Conservation (phyloP, 2,888 invertebrate genomes). For the Metalampra italica region DNA sequence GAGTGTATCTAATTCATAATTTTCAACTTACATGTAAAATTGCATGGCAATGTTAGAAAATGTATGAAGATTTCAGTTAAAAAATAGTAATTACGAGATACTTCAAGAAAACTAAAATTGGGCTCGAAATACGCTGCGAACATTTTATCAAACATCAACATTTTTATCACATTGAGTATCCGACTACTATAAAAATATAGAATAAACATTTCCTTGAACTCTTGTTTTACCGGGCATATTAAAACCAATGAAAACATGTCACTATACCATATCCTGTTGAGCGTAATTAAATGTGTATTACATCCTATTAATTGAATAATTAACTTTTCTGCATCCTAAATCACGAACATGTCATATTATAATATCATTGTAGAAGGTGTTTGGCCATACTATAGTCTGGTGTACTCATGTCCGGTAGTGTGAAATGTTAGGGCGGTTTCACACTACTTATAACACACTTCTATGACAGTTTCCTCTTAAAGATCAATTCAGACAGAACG, state of each 20-base stretch:
- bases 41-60: no score
- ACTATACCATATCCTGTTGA: conserved; percentile 1
- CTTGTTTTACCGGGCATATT: background rate
- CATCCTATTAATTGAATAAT: conserved; percentile 7
- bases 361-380: background rate
- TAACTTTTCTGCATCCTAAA: conserved; percentile 2
- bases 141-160: no score
- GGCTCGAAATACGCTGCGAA: no score
- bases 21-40: no score
- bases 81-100: no score
- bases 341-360: background rate
- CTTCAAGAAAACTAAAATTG: no score
- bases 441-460: background rate
- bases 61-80: no score
- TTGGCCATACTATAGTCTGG: background rate
- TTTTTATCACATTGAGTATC: background rate
- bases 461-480: background rate
- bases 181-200: background rate
- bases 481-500: no score
- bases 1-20: no score
- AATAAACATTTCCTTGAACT: background rate
- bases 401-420: no score
- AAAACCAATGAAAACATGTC: background rate
- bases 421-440: background rate
- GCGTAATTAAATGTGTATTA: background rate